Evolutionary conservation across 1,140 invertebrate species (phyloP), one percentile per base, ranked within the genome.

Genomic region (Aphidius ervi): DNA sequence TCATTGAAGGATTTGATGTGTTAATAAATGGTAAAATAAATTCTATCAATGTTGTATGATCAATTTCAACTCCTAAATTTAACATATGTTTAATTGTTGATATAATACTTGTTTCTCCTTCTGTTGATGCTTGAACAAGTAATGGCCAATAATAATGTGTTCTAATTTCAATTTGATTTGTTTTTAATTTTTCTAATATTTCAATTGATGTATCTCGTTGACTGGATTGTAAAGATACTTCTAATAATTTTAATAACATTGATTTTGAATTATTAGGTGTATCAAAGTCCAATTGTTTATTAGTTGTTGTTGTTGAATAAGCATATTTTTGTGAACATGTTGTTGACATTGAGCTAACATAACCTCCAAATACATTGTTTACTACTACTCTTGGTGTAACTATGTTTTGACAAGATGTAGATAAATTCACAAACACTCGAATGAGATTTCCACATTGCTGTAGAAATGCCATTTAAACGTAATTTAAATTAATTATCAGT

Each of bases 91-190:
- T 63, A 10, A 86, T 43, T 0, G 81, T 74, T 31, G 79, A 73
- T 67, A 84, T 81, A 61, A 86, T 73, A 47, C 81, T 82, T 77
- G 58, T 43, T 61, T 79, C 71, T 0, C 73, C 70, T 5, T 31
- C 50, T 9, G 56, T 56, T 5, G 56, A 56, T 6, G 63, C 56
- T 10, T 63, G 49, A 6, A 73, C 3, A 37, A 80, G 31, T 31
- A 81, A 60, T 10, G 84, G 84, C 84, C 85, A 86, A 68, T 85
- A 86, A 70, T 83, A 86, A 68, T 87, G 83, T 0, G 80, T 67
- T 20, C 83, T 68, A 5, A 86, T 10, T 0, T 76, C 71, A 31
- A 81, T 63, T 0, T 74, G 2, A 74, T 9, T 79, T 63, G 48
- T 78, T 69, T 60, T 80, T 78, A 79, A 85, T 82, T 9, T 72